These are phyloP conservation scores for Macquaria australasica DNA, from an alignment of 2,113 vertebrate species.

Conservation along the genomic window DNA sequence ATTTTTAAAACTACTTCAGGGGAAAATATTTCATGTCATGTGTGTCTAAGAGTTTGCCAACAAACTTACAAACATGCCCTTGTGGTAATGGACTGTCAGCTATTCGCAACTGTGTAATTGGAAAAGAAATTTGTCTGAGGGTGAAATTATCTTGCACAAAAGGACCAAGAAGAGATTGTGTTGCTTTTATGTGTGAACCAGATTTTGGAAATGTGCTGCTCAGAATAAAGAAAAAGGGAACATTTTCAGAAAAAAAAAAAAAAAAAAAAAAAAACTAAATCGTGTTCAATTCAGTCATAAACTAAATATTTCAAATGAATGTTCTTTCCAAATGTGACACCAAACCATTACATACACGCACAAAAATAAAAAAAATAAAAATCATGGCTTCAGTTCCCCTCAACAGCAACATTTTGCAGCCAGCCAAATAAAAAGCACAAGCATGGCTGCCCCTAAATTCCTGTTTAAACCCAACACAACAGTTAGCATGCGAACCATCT, in stretches of 20 bases:
- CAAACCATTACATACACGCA: neutral
- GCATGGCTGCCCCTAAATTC: neutral
- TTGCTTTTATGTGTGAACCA: slow-evolving; percentile 9
- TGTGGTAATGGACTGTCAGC: slow-evolving; percentile 62
- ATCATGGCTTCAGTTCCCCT: neutral
- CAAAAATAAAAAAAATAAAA: neutral
- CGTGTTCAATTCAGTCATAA: neutral
- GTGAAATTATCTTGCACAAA: slow-evolving; percentile 38
- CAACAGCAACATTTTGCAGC: slow-evolving; percentile 25
- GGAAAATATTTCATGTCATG: neutral
- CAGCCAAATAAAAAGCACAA: slow-evolving; percentile 34
- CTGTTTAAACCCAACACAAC: slow-evolving; percentile 2
- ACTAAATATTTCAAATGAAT: slow-evolving; percentile 3
- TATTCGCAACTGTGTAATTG: slow-evolving; percentile 52
- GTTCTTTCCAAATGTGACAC: slow-evolving; percentile 25
- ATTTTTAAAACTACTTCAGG: neutral
- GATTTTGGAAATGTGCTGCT: slow-evolving; percentile 5
- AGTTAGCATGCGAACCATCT: slow-evolving; percentile 35
- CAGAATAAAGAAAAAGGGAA: neutral
- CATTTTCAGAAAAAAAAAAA: neutral
- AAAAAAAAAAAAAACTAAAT: neutral
- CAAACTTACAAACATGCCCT: slow-evolving; percentile 43
- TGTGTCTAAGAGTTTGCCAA: slow-evolving; percentile 49
- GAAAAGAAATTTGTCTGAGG: slow-evolving; percentile 62
- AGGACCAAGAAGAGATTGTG: neutral